These are phyloP conservation scores for Phymastichus coffea DNA, from an alignment of 1,140 invertebrate genomes.

Conservation along the genomic window DNA sequence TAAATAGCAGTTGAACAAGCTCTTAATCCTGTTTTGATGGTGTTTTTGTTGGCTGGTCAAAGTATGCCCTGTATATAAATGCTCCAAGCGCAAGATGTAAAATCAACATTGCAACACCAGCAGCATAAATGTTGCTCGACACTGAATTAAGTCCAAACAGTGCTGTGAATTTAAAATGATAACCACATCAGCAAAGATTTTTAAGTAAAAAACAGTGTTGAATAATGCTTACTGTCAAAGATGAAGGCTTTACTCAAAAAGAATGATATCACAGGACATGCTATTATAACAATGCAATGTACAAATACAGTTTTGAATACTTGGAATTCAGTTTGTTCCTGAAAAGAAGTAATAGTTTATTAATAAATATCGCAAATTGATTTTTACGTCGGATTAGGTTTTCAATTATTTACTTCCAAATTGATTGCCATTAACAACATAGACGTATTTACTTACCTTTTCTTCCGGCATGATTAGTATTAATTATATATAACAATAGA, in stretches of 20 bases:
- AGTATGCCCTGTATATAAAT: slow-evolving; percentile 76
- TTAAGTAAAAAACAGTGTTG: too few relatives aligned
- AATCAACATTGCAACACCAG: slow-evolving; percentile 68
- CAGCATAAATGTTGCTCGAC: slow-evolving; percentile 73
- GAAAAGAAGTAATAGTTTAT: slow-evolving; percentile 22
- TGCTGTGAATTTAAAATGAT: slow-evolving; percentile 46
- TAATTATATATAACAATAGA: too few relatives aligned
- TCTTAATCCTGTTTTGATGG: slow-evolving; percentile 45
- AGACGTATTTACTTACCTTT: slow-evolving; percentile 6
- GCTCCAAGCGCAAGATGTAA: slow-evolving; percentile 73
- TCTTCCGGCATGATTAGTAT: slow-evolving; percentile 6
- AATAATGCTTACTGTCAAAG: slow-evolving; percentile 53
- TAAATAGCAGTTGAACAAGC: too few relatives aligned
- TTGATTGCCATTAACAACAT: too few relatives aligned
- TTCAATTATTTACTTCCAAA: too few relatives aligned
- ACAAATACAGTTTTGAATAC: slow-evolving; percentile 51
- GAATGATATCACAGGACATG: slow-evolving; percentile 50
- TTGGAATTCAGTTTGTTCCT: slow-evolving; percentile 47
- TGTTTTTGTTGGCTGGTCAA: slow-evolving; percentile 46
- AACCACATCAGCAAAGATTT: too few relatives aligned
- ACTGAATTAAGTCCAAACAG: slow-evolving; percentile 60
- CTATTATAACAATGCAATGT: slow-evolving; percentile 51
- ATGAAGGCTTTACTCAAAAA: slow-evolving; percentile 51
- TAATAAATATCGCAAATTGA: neutral
- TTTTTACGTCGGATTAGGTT: neutral